phyloP scores from a whole-genome alignment of 2,113 vertebrate genomes.

The Epinephelus fuscoguttatus region DNA sequence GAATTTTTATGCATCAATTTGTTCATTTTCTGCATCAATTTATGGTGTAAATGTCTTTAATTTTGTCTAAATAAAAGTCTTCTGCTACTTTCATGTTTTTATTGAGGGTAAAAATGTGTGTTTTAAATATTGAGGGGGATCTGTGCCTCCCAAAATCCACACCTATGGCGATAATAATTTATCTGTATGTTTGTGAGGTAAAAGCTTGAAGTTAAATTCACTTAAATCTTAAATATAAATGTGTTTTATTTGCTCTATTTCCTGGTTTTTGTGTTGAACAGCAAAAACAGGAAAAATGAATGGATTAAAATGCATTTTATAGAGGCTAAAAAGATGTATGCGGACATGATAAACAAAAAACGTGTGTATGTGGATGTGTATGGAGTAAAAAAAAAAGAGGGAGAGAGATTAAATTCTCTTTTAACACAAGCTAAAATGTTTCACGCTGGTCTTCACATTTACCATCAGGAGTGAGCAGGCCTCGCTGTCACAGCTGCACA shows the following conservation, averaged over 20 bases:
- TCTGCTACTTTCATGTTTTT: no score
- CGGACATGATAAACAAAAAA: not conserved
- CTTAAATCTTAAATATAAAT: not conserved
- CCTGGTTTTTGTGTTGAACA: not conserved
- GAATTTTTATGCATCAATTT: no score
- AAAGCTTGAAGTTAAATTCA: not conserved
- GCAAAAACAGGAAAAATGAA: not conserved
- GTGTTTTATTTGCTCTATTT: not conserved
- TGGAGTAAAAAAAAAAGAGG: not conserved
- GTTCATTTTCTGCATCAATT: no score
- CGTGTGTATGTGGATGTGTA: not conserved
- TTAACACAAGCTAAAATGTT: constrained; percentile 13
- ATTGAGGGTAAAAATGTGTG: no score
- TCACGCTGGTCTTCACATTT: constrained; percentile 52
- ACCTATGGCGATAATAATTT: not conserved
- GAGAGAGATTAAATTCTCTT: constrained; percentile 18
- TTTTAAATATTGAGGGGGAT: no score
- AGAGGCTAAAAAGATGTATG: not conserved
- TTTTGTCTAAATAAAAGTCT: no score
- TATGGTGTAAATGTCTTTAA: no score
- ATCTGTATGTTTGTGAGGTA: not conserved
- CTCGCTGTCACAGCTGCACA: constrained; percentile 38
- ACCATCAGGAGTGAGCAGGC: constrained; percentile 35
- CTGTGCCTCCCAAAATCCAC: no score
- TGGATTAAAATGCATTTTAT: not conserved